phyloP scores from a whole-genome alignment of 2,797 vertebrate species.

The Buphagus erythrorhynchus region DNA sequence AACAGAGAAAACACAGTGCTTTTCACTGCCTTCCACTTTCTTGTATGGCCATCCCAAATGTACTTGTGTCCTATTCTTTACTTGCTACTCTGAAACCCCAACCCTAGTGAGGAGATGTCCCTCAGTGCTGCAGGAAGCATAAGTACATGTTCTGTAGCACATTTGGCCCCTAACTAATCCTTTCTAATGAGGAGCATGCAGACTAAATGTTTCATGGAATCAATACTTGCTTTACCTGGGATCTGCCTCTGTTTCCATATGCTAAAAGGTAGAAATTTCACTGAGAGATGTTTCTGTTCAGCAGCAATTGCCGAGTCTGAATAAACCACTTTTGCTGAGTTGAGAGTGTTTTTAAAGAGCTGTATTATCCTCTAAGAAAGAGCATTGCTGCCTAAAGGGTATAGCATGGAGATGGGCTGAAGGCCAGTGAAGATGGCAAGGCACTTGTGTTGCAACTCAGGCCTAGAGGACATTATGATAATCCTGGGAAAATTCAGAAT shows the following conservation, averaged over 20 bases:
- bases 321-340: neutral
- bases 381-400: neutral
- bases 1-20: neutral
- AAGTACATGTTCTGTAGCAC: neutral
- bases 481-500: neutral
- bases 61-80: neutral
- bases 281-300: neutral
- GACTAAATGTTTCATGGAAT: neutral
- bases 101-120: accelerated
- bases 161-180: neutral
- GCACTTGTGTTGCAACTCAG: neutral
- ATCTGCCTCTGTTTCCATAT: neutral
- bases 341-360: neutral
- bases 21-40: neutral
- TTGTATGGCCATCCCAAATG: neutral
- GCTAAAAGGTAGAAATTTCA: neutral
- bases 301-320: neutral
- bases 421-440: neutral
- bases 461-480: neutral
- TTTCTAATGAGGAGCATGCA: neutral
- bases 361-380: neutral
- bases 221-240: neutral
- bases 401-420: neutral
- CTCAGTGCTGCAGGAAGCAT: neutral
- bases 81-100: neutral